These are phyloP conservation scores for Baccha elongata DNA, from an alignment of 2,888 invertebrate species.

Conservation along the genomic window DNA sequence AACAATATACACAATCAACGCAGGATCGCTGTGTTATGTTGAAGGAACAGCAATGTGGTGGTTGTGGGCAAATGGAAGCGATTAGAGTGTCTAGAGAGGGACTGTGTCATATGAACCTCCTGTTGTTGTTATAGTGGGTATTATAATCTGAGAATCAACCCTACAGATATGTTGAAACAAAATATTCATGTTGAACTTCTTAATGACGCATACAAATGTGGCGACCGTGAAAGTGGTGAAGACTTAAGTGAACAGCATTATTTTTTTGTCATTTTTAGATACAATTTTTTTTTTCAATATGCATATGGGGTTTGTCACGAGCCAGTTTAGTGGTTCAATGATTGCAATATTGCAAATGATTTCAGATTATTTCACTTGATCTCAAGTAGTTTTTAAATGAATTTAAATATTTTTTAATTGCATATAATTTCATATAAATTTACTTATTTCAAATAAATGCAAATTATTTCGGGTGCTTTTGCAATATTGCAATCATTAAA, in stretches of 20 bases:
- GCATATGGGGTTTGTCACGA: no score
- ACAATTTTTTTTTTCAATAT: background rate
- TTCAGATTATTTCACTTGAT: no score
- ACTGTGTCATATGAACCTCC: conserved; percentile 29
- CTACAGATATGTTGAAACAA: conserved; percentile 14
- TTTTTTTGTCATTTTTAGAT: background rate
- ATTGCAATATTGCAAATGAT: no score
- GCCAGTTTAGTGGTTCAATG: no score
- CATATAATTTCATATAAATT: no score
- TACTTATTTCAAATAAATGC: no score
- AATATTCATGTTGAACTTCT: conserved; percentile 38
- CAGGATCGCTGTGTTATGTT: conserved; percentile 1
- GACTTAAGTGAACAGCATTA: conserved; percentile 22
- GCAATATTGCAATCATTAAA: no score
- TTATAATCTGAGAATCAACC: background rate
- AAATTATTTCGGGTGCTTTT: no score
- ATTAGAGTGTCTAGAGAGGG: conserved; percentile 41
- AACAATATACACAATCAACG: conserved; percentile 22
- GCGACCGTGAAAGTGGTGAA: conserved; percentile 35
- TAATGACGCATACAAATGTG: conserved; percentile 44
- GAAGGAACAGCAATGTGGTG: conserved; percentile 2
- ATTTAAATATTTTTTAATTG: no score
- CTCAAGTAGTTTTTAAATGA: no score
- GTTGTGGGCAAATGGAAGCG: conserved; percentile 29
- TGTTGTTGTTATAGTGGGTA: conserved; percentile 4